Evolutionary conservation across 1,140 invertebrate species (phyloP).

Genomic region (Penaeus chinensis): DNA sequence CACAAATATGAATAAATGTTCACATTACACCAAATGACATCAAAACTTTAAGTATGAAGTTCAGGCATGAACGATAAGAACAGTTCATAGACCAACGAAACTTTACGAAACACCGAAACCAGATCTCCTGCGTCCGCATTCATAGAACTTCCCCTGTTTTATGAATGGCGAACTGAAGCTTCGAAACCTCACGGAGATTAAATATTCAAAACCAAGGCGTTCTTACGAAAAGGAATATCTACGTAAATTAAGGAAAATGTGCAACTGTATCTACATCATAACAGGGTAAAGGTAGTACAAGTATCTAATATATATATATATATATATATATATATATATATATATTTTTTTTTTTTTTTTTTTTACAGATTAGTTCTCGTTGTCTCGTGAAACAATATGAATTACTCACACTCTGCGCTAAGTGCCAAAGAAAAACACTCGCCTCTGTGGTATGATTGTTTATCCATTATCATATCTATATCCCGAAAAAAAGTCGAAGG

Average conservation of each 20-base stretch:
- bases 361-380: neutral
- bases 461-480: neutral
- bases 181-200: neutral
- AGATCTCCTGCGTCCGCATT: constrained; percentile 18
- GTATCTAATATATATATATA: neutral
- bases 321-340: neutral
- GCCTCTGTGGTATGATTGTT: neutral
- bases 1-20: too few species aligned
- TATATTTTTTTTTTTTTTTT: neutral
- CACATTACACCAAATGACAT: too few species aligned
- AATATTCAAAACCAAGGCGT: too few species aligned
- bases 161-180: constrained; percentile 25
- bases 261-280: neutral
- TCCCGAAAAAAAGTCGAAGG: neutral
- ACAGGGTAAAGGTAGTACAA: neutral
- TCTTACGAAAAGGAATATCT: neutral
- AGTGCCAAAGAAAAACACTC: constrained; percentile 2
- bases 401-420: constrained; percentile 18
- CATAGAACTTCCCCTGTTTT: constrained; percentile 54
- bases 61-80: too few species aligned
- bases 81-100: neutral
- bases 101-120: neutral
- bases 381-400: too few species aligned
- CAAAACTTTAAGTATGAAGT: too few species aligned
- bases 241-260: neutral